Evolutionary conservation across 2,113 vertebrate genomes (phyloP), one percentile per base, ranked within the genome.

Genomic region (Ictalurus furcatus): DNA sequence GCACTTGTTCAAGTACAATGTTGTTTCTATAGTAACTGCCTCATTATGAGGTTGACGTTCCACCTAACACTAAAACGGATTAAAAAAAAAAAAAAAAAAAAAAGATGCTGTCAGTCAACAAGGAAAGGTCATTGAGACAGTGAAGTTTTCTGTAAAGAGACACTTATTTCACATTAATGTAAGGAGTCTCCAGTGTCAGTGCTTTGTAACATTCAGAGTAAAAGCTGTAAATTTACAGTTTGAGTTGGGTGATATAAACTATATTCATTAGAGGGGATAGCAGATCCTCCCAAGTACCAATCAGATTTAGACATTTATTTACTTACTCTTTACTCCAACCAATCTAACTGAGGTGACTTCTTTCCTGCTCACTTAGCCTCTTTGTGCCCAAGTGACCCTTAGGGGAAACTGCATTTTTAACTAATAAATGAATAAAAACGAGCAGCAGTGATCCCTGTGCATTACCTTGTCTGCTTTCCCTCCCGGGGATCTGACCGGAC

Each of bases 401-500:
- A 76, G 4, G 0, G 1, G 2, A 44, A 44, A 76, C 6, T 74
- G 8, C 16, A 9, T 21, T 74, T 44, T 74, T 76, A 19, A 2
- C 17, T 6, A 21, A 52, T 52, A 52, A 52, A 52, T 11, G 8
- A 12, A 34, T 12, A 13, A 12, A 78, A 40, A 40, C 4, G 6
- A 78, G 48, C 19, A 21, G 79, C 7, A 1, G 14, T 28, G 58
- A 61, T 83, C 58, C 4, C 58, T 34, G 16, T 84, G 78, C 37
- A 12, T 71, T 82, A 98, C 98, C 98, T 95, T 96, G 84, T 95
- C 96, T 95, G 28, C 94, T 93, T 6, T 98, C 98, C 84, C 97
- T 94, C 82, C 98, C 98, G 0, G 98, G 98, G 79, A 99, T 99
- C 94, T 99, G 98, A 0, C 98, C 98, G 0, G 98, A 96, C 94